These are phyloP conservation scores for Benthosema pterotum DNA, from an alignment of 2,797 vertebrate species.

Conservation along the genomic window DNA sequence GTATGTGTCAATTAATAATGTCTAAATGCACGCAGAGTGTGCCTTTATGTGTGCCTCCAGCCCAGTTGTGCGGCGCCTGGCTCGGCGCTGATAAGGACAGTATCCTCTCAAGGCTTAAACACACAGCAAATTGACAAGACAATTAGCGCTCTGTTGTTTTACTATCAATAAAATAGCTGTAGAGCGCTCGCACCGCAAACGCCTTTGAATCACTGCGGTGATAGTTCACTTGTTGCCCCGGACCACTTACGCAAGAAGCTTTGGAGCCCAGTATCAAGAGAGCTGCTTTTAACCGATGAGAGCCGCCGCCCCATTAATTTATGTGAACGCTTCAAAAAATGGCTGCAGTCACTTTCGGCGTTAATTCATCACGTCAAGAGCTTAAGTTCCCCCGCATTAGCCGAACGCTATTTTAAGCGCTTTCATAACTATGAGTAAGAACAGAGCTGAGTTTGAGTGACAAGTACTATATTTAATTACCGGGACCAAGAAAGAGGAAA, in stretches of 20 bases:
- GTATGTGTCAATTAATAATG: not conserved
- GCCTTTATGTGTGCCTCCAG: slow-evolving; percentile 30
- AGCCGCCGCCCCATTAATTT: not conserved
- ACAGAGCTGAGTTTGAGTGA: no score
- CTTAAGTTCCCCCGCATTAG: slow-evolving; percentile 42
- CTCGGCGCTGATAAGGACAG: slow-evolving; percentile 62
- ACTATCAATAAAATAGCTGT: slow-evolving; percentile 69
- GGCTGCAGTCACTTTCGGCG: slow-evolving; percentile 12
- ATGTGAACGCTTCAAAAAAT: slow-evolving; percentile 37
- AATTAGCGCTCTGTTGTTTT: slow-evolving; percentile 70
- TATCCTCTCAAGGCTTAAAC: slow-evolving; percentile 65
- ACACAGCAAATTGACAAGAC: slow-evolving; percentile 63
- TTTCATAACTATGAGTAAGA: no score
- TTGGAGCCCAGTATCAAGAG: slow-evolving; percentile 41
- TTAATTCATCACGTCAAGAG: slow-evolving; percentile 45
- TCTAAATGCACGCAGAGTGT: slow-evolving; percentile 1
- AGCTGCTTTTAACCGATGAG: slow-evolving; percentile 33
- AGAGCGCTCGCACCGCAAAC: slow-evolving; percentile 37
- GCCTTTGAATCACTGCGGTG: slow-evolving; percentile 52
- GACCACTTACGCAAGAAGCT: slow-evolving; percentile 33
- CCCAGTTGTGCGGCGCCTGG: slow-evolving; percentile 57
- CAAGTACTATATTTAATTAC: no score
- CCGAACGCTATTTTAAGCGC: slow-evolving; percentile 10
- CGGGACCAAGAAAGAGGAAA: no score
- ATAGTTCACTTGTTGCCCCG: slow-evolving; percentile 45